Evolutionary conservation across 2,888 invertebrate species (phyloP), one percentile per base, ranked within the genome.

Genomic region (Pyrochroa serraticornis): DNA sequence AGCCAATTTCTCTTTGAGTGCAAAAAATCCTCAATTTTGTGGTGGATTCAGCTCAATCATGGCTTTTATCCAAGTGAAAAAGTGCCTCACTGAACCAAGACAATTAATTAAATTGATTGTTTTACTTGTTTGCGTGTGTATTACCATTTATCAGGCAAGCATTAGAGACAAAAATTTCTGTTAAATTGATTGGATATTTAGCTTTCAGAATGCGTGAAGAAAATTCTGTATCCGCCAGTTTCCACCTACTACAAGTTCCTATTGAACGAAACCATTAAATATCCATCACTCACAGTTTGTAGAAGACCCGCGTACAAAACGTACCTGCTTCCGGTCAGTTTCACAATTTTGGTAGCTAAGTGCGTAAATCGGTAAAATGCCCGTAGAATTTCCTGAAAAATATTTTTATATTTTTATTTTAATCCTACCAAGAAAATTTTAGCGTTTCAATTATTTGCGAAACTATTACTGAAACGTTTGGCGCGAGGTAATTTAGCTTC

Each of bases 271-370:
- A 85, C 86, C 0, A 80, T 90, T 48, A 76, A 81, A 62, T 89
- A 88, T 77, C 89, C 90, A 0, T 87, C 88, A 41, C 71, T 90
- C 0, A 90, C 89, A 0, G 81, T 90, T 62, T 90, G 90, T 65
- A 79, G 86, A 13, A 85, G 86, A 52, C 89, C 89, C 0, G 81
- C 87, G 0, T 89, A 86, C 67, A 88, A 86, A 69, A 80, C 72
- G 37, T 76, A 83, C 1, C 80, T 83, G 42, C 72, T 88, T 64
- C 63, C 76, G 71, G 88, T 87, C 75, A 80, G 80, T 77, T 9
- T 7, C 13, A 30, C 13, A 39, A 7, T 3, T 8, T 39, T 7
- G 2, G 39, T 3, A 22, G 22, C 5, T 22, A 22, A n/a, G n/a
- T n/a, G n/a, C n/a, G n/a, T 9, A 38, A 38, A 9, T 41, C 14